These are phyloP conservation scores for Madoqua kirkii DNA, from an alignment of 2,113 vertebrate species.

Conservation along the genomic window DNA sequence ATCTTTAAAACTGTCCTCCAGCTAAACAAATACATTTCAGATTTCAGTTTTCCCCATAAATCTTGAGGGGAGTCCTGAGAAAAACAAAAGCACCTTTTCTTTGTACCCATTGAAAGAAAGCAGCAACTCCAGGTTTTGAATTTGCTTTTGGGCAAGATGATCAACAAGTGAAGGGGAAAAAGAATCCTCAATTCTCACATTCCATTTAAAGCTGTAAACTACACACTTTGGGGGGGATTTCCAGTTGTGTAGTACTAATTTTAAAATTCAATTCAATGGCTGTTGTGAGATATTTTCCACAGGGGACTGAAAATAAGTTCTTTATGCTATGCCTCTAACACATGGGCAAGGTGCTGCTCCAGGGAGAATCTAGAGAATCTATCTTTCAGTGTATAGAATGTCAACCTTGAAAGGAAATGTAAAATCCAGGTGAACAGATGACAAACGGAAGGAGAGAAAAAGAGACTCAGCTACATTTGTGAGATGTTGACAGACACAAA, in stretches of 20 bases:
- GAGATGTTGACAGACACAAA: constrained; percentile 26
- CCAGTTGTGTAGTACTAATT: not conserved
- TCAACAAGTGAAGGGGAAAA: not conserved
- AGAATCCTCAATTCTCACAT: not conserved
- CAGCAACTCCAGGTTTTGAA: not conserved
- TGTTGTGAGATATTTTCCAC: not conserved
- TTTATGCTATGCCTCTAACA: not conserved
- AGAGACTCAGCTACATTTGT: not conserved
- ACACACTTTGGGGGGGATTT: not conserved
- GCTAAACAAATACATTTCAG: not conserved
- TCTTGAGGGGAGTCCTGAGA: not conserved
- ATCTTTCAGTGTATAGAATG: constrained; percentile 5
- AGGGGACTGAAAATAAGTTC: not conserved
- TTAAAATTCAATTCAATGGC: not conserved
- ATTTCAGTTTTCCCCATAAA: not conserved
- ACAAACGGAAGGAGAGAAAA: constrained; percentile 29
- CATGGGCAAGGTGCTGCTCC: not conserved
- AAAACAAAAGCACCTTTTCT: constrained; percentile 30
- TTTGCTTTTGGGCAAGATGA: not conserved
- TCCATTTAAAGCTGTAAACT: not conserved
- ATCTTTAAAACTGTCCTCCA: not conserved
- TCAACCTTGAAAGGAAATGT: constrained; percentile 41
- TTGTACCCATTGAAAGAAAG: not conserved
- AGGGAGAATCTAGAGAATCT: not conserved
- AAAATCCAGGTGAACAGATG: constrained; percentile 49